Evolutionary conservation across 2,797 vertebrate species (phyloP), one percentile per base, ranked within the genome.

Genomic region (Rhabdomys pumilio): DNA sequence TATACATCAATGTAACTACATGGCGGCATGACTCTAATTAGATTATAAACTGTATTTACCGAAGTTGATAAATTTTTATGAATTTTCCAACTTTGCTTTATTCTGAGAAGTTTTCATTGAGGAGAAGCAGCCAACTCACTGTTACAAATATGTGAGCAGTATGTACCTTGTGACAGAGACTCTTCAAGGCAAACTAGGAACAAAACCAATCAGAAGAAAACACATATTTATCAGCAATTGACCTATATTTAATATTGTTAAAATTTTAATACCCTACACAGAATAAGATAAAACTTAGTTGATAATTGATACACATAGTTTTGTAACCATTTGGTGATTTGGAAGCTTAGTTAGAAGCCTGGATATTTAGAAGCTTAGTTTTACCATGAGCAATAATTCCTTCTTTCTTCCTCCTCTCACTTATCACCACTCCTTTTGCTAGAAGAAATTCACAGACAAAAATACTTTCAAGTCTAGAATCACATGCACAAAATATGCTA

Each of bases 131-230:
- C 67, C 80, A 11, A 50, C 44, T 61, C 6, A 4, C 34, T 72
- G 41, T 12, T 59, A 38, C 67, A 57, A 57, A 84, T 83, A 59
- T 53, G 31, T 81, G 38, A 87, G 57, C 57, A 19, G 1, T 26
- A 1, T 92, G 34, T 65, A 24, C 90, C n/a, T 9, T 55, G 38
- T 92, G 47, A 67, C n/a, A 89, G 13, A 57, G 87, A 24, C 53
- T 92, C 88, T 73, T 63, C 15, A 34, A 90, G 19, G 79, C 13
- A 55, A 96, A 89, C 10, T 93, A 61, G 94, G 90, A 92, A 34
- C 29, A 93, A 80, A 89, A 95, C 38, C 79, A 76, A 92, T 77
- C 59, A 88, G 53, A 95, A 88, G 24, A 73, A 86, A 89, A 80
- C 7, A 87, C 87, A 31, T 9, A 5, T 81, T 91, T 82, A 41